Evolutionary conservation across 2,113 vertebrate genomes (phyloP).

Genomic region (Protobothrops mucrosquamatus): DNA sequence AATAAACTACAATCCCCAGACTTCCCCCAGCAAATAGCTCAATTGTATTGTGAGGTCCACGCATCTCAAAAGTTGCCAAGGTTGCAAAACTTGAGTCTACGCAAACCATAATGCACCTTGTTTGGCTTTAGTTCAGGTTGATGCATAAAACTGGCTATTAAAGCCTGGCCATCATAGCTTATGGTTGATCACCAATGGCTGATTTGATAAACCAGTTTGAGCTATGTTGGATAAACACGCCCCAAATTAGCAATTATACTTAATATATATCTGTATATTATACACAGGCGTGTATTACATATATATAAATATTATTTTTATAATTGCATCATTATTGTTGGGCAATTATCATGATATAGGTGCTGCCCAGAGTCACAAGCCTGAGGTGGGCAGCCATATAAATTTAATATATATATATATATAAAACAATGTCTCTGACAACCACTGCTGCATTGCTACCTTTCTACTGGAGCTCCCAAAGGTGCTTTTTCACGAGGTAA

Average conservation of each 20-base stretch:
- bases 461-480: background rate
- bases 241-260: background rate
- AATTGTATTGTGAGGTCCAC: background rate
- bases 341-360: background rate
- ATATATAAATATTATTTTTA: background rate
- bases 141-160: background rate
- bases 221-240: background rate
- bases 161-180: background rate
- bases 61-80: background rate
- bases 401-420: background rate
- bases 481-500: too few relatives aligned
- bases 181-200: background rate
- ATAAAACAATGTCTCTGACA: background rate
- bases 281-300: background rate
- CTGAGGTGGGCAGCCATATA: background rate
- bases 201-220: background rate
- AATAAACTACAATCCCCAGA: background rate
- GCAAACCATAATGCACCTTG: background rate
- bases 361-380: background rate
- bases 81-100: background rate
- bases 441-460: background rate
- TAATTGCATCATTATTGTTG: background rate
- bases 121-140: background rate
- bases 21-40: background rate
- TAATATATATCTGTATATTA: background rate